Evolutionary conservation across 2,113 vertebrate genomes (phyloP).

Genomic region (Morone chrysops): DNA sequence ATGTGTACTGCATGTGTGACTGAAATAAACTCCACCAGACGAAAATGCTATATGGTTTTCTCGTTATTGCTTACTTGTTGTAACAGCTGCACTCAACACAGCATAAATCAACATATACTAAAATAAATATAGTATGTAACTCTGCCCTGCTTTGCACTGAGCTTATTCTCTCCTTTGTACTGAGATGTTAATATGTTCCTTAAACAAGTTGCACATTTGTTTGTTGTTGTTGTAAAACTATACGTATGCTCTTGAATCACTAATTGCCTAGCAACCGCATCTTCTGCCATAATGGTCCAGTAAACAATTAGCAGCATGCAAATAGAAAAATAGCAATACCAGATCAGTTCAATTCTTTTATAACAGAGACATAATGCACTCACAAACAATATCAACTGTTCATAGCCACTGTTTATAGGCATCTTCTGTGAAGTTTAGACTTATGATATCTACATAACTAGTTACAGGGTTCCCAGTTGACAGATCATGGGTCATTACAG

Average conservation of each 20-base stretch:
- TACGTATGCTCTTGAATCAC: neutral
- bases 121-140: too few relatives aligned
- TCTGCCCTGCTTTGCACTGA: neutral
- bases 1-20: neutral
- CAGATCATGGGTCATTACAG: too few relatives aligned
- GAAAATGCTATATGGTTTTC: neutral
- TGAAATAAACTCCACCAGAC: neutral
- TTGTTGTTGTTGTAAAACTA: neutral
- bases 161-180: neutral
- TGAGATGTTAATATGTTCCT: neutral
- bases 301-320: neutral
- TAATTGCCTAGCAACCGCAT: neutral
- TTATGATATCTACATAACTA: neutral
- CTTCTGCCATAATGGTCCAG: neutral
- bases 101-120: neutral
- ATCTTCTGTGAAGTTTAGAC: neutral
- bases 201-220: neutral
- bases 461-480: too few relatives aligned
- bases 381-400: neutral
- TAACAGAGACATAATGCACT: neutral
- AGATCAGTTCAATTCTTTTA: constrained; percentile 1
- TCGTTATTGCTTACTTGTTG: neutral
- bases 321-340: neutral
- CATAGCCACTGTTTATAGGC: too few relatives aligned
- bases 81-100: neutral